Base-by-base conservation (phyloP, 2,113 vertebrate species). In the Urocynchramus pylzowi region DNA sequence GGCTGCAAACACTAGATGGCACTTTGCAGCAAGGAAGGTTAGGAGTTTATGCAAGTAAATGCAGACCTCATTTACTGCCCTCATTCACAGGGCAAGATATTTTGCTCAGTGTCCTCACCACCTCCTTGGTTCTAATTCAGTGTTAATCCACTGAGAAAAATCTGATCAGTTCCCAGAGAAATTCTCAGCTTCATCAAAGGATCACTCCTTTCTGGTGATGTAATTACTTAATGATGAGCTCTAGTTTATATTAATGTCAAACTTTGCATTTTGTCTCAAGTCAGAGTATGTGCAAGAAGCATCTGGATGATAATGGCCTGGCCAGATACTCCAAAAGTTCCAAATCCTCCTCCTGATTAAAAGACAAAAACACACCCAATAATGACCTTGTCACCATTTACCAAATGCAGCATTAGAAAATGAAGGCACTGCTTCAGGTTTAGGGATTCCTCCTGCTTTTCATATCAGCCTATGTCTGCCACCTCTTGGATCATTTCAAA, bases 1-100 rank as follows among this genome's bases (percentile, higher is more conserved):
- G 81, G 57, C 39, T 60, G 67, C 21, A 33, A 96, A 79, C 98
- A 87, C 98, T 94, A 98, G 98, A 93, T 98, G 98, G 98, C 97
- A 96, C 97, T 87, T 97, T 37, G 31, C 95, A 93, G 97, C 96
- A 86, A 97, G 96, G 76, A 95, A 96, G 98, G 80, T 50, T 41
- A 93, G 76, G 26, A 59, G 73, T 49, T 96, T 91, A 75, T 3
- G 50, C 71, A 65, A 93, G 83, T 13, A 15, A 37, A 76, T 4
- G 50, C 87, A 93, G 75, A 45, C 33, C 33, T 84, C 49, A 19
- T 89, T 82, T 77, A 53, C 33, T 59, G 69, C 41, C 52, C 75
- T 76, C 52, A 47, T 91, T 89, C 57, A 52, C 30, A 68, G 67
- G 73, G 59, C 44, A 61, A 68, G 61, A 13, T 71, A 35, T 61